Evolutionary conservation across 2,113 vertebrate genomes (phyloP).

Genomic region (Ceyx margarethae): DNA sequence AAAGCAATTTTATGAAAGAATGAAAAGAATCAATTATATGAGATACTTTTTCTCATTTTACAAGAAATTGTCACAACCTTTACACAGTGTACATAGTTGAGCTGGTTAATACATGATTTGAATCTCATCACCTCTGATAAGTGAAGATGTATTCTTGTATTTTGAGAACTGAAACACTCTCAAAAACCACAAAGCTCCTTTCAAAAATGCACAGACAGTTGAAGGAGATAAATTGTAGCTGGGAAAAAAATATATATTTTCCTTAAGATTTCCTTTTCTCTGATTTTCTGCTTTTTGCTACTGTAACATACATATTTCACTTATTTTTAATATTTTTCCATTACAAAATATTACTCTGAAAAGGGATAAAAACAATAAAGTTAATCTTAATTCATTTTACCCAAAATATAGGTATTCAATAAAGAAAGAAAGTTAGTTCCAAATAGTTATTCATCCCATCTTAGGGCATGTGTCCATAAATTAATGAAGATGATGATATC

Average conservation of each 20-base stretch:
- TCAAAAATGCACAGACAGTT: not conserved
- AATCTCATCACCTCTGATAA: constrained; percentile 17
- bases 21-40: constrained; percentile 73
- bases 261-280: not conserved
- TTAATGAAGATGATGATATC: not conserved
- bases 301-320: not conserved
- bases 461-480: not conserved
- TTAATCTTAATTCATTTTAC: not conserved
- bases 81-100: constrained; percentile 42
- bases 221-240: not conserved
- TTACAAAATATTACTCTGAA: not conserved
- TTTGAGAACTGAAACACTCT: not conserved
- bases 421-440: not conserved
- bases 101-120: constrained; percentile 23
- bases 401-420: not conserved
- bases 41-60: constrained; percentile 70
- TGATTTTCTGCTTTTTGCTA: not conserved
- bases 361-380: not conserved
- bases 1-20: constrained; percentile 76
- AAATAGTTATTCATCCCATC: not conserved
- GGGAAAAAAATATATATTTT: not conserved
- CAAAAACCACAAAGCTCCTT: not conserved
- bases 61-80: constrained; percentile 59
- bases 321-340: not conserved
- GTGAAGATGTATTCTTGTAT: not conserved